Base-by-base conservation (phyloP, 1,140 invertebrate genomes). In the Alviniconcha marisindica region DNA sequence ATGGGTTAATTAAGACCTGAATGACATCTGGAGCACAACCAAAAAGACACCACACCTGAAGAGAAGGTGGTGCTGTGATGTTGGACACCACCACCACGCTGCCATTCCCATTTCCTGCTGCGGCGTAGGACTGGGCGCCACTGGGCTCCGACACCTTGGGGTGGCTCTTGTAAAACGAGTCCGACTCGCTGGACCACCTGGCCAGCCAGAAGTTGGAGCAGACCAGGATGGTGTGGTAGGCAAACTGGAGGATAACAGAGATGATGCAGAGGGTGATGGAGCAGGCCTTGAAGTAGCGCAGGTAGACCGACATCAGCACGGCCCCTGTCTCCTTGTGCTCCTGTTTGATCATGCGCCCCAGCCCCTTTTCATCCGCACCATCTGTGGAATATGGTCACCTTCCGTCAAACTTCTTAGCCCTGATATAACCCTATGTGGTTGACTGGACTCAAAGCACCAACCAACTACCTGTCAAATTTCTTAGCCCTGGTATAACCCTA, bases 271-370 rank as follows among this genome's bases (percentile, higher is more conserved):
- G 66, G 7, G 60, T 36, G 21, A 84, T 31, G 28, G 83, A 95
- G 87, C 96, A 96, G 28, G 95, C 94, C 77, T 92, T 94, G 81
- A 95, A 90, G 87, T 96, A 96, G 44, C 94, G 91, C 69, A 95
- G 85, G 92, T 96, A 96, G 73, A 96, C 94, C 85, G 93, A 92
- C 82, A 91, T 89, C 31, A 94, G 94, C 84, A 96, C 95, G 86
- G 94, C 93, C 0, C 95, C 95, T 86, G 95, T 95, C 88, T 95
- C 95, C 85, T 95, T 89, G 86, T 95, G 95, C 85, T 95, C 95
- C 69, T 94, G 94, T 81, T 91, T 87, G 5, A 93, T 89, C 51
- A 94, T 81, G 73, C 89, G 90, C 12, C 91, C 91, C 63, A 89
- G 90, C 12, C 91, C 91, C 63, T 83, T 79, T 40, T 84, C 81